These are phyloP conservation scores for Dipodomys stephensi DNA, from an alignment of 2,113 vertebrate species.

Conservation along the genomic window DNA sequence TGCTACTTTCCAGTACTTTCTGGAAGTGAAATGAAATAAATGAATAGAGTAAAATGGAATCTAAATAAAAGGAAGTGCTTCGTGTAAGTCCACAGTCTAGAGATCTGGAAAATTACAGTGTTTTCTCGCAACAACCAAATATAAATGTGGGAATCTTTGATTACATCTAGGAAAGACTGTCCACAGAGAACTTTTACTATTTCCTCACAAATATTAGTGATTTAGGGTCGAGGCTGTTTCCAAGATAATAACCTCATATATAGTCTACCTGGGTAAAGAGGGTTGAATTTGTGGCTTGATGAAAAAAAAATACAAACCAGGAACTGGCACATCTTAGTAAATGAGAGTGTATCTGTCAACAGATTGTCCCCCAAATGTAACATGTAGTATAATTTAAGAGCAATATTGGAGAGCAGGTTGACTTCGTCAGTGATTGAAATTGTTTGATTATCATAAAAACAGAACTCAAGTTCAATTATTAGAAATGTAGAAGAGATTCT, in stretches of 20 bases:
- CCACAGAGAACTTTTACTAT: neutral
- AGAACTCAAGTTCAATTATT: neutral
- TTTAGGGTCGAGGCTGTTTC: neutral
- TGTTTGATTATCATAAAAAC: neutral
- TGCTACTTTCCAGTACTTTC: neutral
- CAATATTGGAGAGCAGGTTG: neutral
- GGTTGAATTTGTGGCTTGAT: neutral
- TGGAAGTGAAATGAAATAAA: no score
- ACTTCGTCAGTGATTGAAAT: neutral
- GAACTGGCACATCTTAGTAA: neutral
- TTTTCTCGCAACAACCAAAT: neutral
- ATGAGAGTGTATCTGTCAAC: neutral
- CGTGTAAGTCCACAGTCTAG: neutral
- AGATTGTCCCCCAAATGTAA: neutral
- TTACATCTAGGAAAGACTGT: neutral
- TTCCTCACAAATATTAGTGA: neutral
- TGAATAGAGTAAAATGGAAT: neutral
- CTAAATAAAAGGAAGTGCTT: neutral
- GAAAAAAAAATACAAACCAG: neutral
- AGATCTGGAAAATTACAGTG: neutral
- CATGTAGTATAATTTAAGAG: neutral
- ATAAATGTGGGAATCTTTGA: neutral
- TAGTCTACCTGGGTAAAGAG: neutral
- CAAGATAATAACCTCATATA: neutral
- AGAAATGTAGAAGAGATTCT: slow-evolving; percentile 11